Evolutionary conservation across 2,797 vertebrate species (phyloP), one percentile per base, ranked within the genome.

Genomic region (Poecile montanus): DNA sequence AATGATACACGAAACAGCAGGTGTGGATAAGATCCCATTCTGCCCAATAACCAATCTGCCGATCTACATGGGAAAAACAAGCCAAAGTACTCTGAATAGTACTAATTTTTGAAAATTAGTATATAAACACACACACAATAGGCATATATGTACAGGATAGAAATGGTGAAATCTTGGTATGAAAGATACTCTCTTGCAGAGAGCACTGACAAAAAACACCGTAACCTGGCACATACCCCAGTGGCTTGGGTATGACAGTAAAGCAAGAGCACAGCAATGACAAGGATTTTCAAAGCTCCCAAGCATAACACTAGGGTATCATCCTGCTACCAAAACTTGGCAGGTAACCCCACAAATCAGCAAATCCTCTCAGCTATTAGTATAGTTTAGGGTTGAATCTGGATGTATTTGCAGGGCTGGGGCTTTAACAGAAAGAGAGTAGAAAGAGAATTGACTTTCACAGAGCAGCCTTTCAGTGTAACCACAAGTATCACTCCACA

Each of bases 1-100:
- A 98, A 99, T 99, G 97, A 99, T 99, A 97, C 99, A 99, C 32
- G 99, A 99, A 89, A 99, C 99, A 36, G 99, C 99, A 72, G 99
- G 99, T 19, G 99, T 99, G 34, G 99, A 99, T 95, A 99, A 98
- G 92, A 99, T 98, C 92, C 99, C 99, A 20, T 99, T 99, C 97
- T 99, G 99, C 40, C 99, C 99, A 90, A 99, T 99, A 82, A 99
- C 98, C 97, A 99, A 96, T 66, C 99, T 98, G 66, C 99, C 99
- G 32, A 99, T 99, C 99, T 99, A 98, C 65, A 92, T 67, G 91
- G 38, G 94, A 67, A 94, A 93, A 65, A 60, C 38, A 77, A 94
- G 38, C 63, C 25, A 58, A 57, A 50, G 65, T 62, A 79, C 11
- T 78, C 36, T 44, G 45, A 92, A 32, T 38, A 50, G 58, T 8